Conservation (phyloP, 2,797 vertebrate genomes). For the Urosaurus nigricauda region DNA sequence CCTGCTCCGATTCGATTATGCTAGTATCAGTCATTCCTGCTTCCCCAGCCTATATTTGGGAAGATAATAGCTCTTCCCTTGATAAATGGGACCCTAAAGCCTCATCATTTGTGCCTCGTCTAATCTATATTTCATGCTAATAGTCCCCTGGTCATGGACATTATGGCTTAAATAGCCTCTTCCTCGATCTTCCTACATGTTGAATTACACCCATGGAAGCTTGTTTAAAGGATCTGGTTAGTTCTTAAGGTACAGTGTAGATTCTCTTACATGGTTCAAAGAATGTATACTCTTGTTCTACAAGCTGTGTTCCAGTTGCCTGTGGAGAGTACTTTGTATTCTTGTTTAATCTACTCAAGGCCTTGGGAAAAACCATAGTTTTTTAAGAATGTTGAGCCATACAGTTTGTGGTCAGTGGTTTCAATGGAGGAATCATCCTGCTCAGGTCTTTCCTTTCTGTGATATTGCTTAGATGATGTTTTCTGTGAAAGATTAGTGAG, state of each 20-base stretch:
- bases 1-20: background rate
- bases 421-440: background rate
- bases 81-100: fast-evolving
- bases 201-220: conserved; percentile 30
- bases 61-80: conserved; percentile 20
- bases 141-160: background rate
- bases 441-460: background rate
- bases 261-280: background rate
- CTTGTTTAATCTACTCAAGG: conserved; percentile 16
- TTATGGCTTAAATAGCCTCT: fast-evolving
- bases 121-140: conserved; percentile 19
- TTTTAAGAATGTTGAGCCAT: background rate
- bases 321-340: background rate
- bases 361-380: conserved; percentile 7
- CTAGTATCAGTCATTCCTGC: conserved; percentile 3
- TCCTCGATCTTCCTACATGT: conserved; percentile 6
- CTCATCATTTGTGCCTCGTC: background rate
- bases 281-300: background rate
- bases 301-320: background rate
- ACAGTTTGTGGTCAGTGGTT: background rate
- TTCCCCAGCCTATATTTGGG: background rate
- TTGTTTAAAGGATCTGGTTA: conserved; percentile 26
- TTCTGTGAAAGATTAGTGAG: background rate
- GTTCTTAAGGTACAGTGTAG: background rate
- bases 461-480: background rate